phyloP scores from a whole-genome alignment of 1,140 invertebrate genomes.

The Bombus picipes region DNA sequence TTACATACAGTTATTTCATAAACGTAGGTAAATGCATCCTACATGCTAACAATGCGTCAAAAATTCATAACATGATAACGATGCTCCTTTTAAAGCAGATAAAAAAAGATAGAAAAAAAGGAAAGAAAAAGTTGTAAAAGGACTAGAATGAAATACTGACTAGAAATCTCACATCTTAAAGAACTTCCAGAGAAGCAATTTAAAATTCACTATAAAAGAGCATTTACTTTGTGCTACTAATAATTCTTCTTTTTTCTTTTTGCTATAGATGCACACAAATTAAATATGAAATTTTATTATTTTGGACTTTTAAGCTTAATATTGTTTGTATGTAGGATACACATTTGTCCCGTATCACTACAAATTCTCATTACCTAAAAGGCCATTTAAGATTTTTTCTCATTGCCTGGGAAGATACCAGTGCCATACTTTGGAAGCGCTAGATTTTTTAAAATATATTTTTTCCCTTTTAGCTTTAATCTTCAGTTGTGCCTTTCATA shows the following conservation, averaged over 20 bases:
- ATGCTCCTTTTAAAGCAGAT: slow-evolving; percentile 52
- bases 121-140: slow-evolving; percentile 40
- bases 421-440: slow-evolving; percentile 67
- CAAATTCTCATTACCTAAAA: slow-evolving; percentile 69
- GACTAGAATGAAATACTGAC: slow-evolving; percentile 78
- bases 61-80: slow-evolving; percentile 10
- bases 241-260: background rate
- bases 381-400: slow-evolving; percentile 72
- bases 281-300: slow-evolving; percentile 32
- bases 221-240: background rate
- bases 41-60: slow-evolving; percentile 49
- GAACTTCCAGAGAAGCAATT: slow-evolving; percentile 45
- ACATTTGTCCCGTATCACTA: slow-evolving; percentile 67
- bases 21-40: slow-evolving; percentile 55
- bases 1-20: slow-evolving; percentile 51
- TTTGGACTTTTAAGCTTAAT: slow-evolving; percentile 52
- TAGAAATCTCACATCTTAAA: slow-evolving; percentile 72
- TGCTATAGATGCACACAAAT: slow-evolving; percentile 5
- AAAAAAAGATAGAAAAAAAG: slow-evolving; percentile 38
- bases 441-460: slow-evolving; percentile 51
- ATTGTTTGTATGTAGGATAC: slow-evolving; percentile 70
- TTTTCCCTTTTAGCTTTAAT: slow-evolving; percentile 14
- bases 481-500: slow-evolving; percentile 6
- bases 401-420: slow-evolving; percentile 69
- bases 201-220: slow-evolving; percentile 39